Percentiles rank a stretch among this genome's conserved stretches.
phyloP scores from a whole-genome alignment of 2,797 vertebrate species.

The Tamandua tetradactyla region DNA sequence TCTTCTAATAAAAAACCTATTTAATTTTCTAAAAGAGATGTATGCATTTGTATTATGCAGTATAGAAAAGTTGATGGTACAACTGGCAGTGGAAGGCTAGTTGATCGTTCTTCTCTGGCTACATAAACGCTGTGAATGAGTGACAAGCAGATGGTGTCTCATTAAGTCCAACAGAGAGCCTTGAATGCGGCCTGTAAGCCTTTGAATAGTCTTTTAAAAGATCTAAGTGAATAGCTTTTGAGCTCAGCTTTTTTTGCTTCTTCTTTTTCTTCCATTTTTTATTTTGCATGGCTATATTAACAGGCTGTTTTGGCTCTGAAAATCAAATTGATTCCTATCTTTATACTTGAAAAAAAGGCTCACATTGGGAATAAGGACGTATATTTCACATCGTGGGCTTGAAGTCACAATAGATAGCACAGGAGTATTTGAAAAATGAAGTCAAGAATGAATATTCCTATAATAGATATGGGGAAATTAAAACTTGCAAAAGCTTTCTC shows the following conservation, averaged over 20 bases:
- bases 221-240: conserved; percentile 44
- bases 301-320: conserved; percentile 37
- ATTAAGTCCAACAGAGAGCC: conserved; percentile 45
- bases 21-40: conserved; percentile 46
- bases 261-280: too few relatives aligned
- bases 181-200: conserved; percentile 4
- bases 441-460: neutral
- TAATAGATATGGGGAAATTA: neutral
- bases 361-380: conserved; percentile 15
- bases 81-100: neutral
- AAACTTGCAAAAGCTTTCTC: neutral
- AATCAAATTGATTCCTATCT: conserved; percentile 49
- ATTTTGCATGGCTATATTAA: conserved; percentile 13
- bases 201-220: conserved; percentile 45
- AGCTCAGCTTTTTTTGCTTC: neutral
- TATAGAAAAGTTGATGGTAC: neutral
- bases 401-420: neutral
- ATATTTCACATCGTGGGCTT: conserved; percentile 31
- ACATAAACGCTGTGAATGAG: conserved; percentile 9
- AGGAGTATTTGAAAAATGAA: conserved; percentile 38
- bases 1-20: conserved; percentile 47
- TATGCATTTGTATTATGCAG: neutral
- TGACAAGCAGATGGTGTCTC: conserved; percentile 58
- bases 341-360: conserved; percentile 24
- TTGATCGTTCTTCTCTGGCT: neutral